phyloP scores from a whole-genome alignment of 2,888 invertebrate species.

The Heteromyza rotundicornis region DNA sequence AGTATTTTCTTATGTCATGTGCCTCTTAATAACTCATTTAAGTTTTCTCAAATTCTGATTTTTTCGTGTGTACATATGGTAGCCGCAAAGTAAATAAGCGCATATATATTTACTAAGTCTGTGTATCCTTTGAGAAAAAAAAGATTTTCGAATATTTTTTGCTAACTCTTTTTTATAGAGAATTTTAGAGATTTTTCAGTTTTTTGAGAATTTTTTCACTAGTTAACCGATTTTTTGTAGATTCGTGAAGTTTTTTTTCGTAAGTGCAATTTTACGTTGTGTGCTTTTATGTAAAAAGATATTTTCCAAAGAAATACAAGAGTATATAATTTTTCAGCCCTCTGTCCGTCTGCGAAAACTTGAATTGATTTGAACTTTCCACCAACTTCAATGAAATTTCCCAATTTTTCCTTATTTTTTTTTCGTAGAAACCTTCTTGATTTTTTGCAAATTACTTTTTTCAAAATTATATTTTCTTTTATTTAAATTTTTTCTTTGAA shows the following conservation, averaged over 20 bases:
- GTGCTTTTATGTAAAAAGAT: too few species aligned
- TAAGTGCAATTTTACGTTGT: too few species aligned
- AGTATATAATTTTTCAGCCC: not conserved
- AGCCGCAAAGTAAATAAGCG: not conserved
- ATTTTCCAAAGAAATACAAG: too few species aligned
- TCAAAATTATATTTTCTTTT: not conserved
- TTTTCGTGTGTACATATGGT: conserved; percentile 2
- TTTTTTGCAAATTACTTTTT: not conserved
- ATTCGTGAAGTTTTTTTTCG: not conserved
- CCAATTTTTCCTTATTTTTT: not conserved
- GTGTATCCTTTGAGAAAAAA: too few species aligned
- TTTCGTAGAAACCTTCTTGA: not conserved
- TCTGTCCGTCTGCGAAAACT: too few species aligned
- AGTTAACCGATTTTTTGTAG: not conserved
- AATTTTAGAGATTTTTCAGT: too few species aligned
- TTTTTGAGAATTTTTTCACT: not conserved
- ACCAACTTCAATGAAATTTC: not conserved
- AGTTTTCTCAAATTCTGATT: not conserved
- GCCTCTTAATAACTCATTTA: not conserved
- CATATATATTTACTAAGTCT: not conserved
- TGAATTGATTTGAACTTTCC: too few species aligned
- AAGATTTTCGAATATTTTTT: too few species aligned
- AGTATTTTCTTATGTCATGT: not conserved
- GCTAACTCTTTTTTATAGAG: not conserved
- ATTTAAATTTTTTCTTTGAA: conserved; percentile 1